Percentiles rank a stretch among this genome's conserved stretches.
Conservation (phyloP, 2,797 vertebrate genomes). For the Rhinatrema bivittatum region DNA sequence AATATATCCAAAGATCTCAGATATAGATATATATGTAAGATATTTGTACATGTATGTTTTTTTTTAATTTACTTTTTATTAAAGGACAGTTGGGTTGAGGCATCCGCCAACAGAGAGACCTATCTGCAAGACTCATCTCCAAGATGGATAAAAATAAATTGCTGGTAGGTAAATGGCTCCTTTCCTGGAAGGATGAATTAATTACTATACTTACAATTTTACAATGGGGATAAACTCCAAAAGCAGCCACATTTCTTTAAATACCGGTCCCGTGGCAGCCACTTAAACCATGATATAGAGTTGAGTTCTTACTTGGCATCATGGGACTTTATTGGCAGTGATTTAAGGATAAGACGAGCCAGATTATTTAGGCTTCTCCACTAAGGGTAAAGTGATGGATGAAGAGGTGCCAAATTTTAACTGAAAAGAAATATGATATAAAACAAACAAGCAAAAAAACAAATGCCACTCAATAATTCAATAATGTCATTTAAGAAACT, state of each 20-base stretch:
- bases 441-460: too few relatives aligned
- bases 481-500: too few relatives aligned
- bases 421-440: neutral
- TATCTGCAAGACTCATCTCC: too few relatives aligned
- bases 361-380: too few relatives aligned
- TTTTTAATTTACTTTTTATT: neutral
- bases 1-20: neutral
- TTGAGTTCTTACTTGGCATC: too few relatives aligned
- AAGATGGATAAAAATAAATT: too few relatives aligned
- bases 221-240: neutral
- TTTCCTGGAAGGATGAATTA: too few relatives aligned
- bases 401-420: neutral
- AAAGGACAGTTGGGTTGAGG: neutral
- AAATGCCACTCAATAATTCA: too few relatives aligned
- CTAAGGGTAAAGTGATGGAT: neutral
- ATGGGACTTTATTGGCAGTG: too few relatives aligned
- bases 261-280: neutral
- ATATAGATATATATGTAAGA: neutral
- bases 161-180: neutral
- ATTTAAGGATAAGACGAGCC: too few relatives aligned
- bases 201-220: neutral
- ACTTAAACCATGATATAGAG: too few relatives aligned
- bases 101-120: neutral
- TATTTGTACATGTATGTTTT: neutral
- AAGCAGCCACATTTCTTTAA: fast-evolving